Evolutionary conservation across 2,113 vertebrate genomes (phyloP), one percentile per base, ranked within the genome.

Genomic region (Picathartes gymnocephalus): DNA sequence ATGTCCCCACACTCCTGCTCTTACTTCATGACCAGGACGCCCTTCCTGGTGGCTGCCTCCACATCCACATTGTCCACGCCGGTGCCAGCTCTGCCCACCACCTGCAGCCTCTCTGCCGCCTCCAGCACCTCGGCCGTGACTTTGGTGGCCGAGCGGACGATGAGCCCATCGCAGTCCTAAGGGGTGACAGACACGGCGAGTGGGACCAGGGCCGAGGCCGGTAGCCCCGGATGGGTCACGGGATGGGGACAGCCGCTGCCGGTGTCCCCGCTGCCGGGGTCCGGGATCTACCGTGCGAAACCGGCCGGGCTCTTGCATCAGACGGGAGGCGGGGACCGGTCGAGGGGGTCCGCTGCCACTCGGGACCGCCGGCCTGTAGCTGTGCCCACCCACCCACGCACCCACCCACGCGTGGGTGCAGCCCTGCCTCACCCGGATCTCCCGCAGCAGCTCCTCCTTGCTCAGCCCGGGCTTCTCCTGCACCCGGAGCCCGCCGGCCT

Each of bases 21-120:
- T 98, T 98, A 99, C 99, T 99, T 99, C 99, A 99, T 99, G 72
- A 99, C 99, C 83, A 99, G 98, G 57, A 99, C 86, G 13, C 99
- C 99, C 82, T 98, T 99, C 90, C 98, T 98, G 10, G 99, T 99
- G 5, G 99, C 99, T 0, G 99, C 99, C 23, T 99, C 98, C 71
- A 99, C 98, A 3, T 99, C 99, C 90, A 99, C 99, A 4, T 99
- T 99, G 97, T 99, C 99, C 79, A 99, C 99, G 0, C 99, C 99
- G 0, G 99, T 99, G 53, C 99, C 99, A 2, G 99, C 99, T 97
- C 99, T 98, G 70, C 99, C 99, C 74, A 99, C 98, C 94, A 99
- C 98, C 97, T 98, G 98, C 62, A 99, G 97, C 92, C 98, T 98
- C 83, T 96, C 77, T 1, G 98, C 99, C 1, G 98, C 99, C 18